Conservation (phyloP, 2,797 vertebrate species). For the Discoglossus pictus region DNA sequence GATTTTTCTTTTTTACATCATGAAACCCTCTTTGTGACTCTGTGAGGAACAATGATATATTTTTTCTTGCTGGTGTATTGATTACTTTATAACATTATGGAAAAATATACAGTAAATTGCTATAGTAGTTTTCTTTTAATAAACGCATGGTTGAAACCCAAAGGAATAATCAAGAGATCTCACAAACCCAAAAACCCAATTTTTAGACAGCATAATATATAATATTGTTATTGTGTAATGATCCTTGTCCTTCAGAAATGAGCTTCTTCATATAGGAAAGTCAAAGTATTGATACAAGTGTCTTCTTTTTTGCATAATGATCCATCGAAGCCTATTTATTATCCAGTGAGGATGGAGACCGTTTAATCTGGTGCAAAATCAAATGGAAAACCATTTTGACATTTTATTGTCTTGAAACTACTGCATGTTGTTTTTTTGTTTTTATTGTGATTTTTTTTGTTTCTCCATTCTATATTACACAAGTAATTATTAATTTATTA, state of each 20-base stretch:
- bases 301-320: slow-evolving; percentile 31
- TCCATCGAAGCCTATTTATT: no score
- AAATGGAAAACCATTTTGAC: slow-evolving; percentile 12
- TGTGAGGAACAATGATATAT: slow-evolving; percentile 19
- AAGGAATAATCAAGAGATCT: slow-evolving; percentile 30
- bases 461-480: no score
- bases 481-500: no score
- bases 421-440: no score
- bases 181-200: slow-evolving; percentile 10
- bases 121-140: slow-evolving; percentile 28
- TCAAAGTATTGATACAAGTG: slow-evolving; percentile 37
- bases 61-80: slow-evolving; percentile 12
- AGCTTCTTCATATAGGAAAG: slow-evolving; percentile 20
- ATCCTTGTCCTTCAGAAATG: slow-evolving; percentile 36
- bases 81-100: slow-evolving; percentile 21
- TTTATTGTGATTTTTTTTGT: no score
- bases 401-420: slow-evolving; percentile 3
- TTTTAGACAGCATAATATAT: slow-evolving; percentile 22
- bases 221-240: slow-evolving; percentile 35
- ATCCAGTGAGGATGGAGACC: slow-evolving; percentile 5
- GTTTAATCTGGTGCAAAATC: slow-evolving; percentile 25
- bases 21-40: slow-evolving; percentile 10
- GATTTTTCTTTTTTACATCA: no score
- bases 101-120: slow-evolving; percentile 29
- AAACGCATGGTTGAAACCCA: slow-evolving; percentile 20